Conservation (phyloP, 2,113 vertebrate genomes). For the Rhabdomys dilectus region DNA sequence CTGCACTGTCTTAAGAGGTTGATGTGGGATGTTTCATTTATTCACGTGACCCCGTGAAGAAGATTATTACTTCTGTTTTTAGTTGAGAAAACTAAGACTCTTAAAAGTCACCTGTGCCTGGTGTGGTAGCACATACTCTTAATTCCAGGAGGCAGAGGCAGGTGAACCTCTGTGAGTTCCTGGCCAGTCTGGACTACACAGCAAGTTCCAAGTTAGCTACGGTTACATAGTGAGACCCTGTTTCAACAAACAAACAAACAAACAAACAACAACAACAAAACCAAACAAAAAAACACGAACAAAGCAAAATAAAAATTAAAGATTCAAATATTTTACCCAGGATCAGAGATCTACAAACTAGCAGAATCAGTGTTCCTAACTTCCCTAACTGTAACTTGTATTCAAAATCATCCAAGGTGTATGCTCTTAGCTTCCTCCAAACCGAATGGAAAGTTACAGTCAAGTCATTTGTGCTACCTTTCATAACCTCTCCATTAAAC, state of each 20-base stretch:
- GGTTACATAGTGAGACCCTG: background rate
- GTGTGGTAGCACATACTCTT: background rate
- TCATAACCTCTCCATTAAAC: background rate
- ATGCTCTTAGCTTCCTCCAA: background rate
- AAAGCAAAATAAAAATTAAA: background rate
- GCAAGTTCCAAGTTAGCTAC: background rate
- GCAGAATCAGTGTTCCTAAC: background rate
- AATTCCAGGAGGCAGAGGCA: background rate
- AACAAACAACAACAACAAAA: too few relatives aligned
- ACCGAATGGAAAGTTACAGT: slow-evolving; percentile 52
- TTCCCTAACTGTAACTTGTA: background rate
- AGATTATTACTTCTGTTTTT: background rate
- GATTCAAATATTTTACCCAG: slow-evolving; percentile 7
- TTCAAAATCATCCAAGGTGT: background rate
- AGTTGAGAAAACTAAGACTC: slow-evolving; percentile 27
- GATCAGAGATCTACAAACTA: background rate
- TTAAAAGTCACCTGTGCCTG: background rate
- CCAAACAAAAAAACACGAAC: background rate
- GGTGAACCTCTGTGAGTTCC: background rate
- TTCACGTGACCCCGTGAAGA: background rate
- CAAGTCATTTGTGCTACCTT: slow-evolving; percentile 21
- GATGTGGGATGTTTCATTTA: background rate
- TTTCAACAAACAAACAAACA: background rate
- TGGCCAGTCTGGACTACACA: background rate
- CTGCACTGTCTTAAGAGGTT: background rate